Conservation (phyloP, 2,888 invertebrate species). For the Papilio elwesi region DNA sequence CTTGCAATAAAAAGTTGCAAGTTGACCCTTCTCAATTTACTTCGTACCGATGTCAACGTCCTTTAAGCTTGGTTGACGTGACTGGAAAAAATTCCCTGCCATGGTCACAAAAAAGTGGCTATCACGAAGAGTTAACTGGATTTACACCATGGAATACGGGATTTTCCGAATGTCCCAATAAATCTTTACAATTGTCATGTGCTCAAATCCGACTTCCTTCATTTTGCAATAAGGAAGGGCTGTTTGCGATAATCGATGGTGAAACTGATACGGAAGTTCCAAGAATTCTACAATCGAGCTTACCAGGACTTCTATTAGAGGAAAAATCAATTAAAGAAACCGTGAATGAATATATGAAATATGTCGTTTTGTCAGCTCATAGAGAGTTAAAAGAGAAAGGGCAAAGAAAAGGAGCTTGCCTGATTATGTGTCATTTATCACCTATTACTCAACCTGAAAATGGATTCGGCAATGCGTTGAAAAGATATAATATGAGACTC, state of each 20-base stretch:
- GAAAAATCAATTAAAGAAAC: constrained; percentile 93
- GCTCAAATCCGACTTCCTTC: constrained; percentile 90
- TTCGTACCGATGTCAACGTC: constrained; percentile 90
- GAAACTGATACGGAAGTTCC: constrained; percentile 89
- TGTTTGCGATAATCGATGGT: constrained; percentile 93
- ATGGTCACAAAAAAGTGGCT: constrained; percentile 75
- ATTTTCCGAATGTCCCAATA: constrained; percentile 93
- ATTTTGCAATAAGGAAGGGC: constrained; percentile 91
- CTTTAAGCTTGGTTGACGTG: constrained; percentile 93
- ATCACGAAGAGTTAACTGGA: constrained; percentile 83
- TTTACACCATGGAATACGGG: constrained; percentile 91
- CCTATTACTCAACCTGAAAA: constrained; percentile 85
- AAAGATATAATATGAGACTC: constrained; percentile 88
- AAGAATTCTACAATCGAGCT: constrained; percentile 87
- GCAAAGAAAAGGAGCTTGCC: constrained; percentile 88
- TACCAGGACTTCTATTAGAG: constrained; percentile 91
- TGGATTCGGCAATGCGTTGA: constrained; percentile 85
- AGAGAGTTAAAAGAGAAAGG: constrained; percentile 90
- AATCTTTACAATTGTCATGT: constrained; percentile 88
- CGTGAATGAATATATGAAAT: constrained; percentile 92
- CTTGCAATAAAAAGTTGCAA: constrained; percentile 91
- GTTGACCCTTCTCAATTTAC: constrained; percentile 93
- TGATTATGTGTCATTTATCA: constrained; percentile 89
- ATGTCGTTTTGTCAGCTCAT: constrained; percentile 91
- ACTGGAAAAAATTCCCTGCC: constrained; percentile 91